Conservation (phyloP, 1,140 invertebrate species). For the Eupristina koningsbergeri region DNA sequence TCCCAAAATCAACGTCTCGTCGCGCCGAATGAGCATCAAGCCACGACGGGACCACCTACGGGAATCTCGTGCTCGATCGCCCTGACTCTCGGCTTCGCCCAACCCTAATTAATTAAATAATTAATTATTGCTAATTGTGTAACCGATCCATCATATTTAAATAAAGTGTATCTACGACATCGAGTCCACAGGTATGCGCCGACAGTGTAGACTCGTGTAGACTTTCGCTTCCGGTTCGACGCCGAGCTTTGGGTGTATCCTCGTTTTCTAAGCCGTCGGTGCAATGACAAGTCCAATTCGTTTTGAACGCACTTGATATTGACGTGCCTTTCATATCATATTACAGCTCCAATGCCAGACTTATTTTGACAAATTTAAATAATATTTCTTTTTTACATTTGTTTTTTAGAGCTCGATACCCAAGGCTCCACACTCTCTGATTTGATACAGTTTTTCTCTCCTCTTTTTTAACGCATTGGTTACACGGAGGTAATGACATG, state of each 20-base stretch:
- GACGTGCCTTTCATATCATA: background rate
- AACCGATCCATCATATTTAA: background rate
- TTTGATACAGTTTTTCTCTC: no score
- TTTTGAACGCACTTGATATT: background rate
- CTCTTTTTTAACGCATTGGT: no score
- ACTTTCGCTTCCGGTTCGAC: constrained; percentile 7
- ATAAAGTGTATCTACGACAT: constrained; percentile 11
- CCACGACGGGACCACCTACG: constrained; percentile 27
- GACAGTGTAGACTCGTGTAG: background rate
- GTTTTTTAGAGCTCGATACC: no score
- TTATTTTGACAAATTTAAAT: background rate
- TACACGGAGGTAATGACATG: no score
- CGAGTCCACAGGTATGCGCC: background rate
- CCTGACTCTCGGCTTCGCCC: background rate
- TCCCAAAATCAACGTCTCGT: constrained; percentile 25
- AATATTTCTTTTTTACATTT: background rate
- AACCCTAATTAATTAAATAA: constrained; percentile 7
- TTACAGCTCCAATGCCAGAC: background rate
- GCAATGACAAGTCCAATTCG: background rate
- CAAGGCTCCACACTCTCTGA: no score
- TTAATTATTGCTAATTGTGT: background rate
- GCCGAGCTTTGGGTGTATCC: background rate
- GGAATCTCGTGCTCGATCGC: background rate
- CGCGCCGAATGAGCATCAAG: constrained; percentile 21
- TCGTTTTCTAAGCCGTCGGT: background rate